A percentile compares a stretch with the other conserved stretches of the same genome.
phyloP scores from a whole-genome alignment of 2,113 vertebrate species.

The Nerophis lumbriciformis region DNA sequence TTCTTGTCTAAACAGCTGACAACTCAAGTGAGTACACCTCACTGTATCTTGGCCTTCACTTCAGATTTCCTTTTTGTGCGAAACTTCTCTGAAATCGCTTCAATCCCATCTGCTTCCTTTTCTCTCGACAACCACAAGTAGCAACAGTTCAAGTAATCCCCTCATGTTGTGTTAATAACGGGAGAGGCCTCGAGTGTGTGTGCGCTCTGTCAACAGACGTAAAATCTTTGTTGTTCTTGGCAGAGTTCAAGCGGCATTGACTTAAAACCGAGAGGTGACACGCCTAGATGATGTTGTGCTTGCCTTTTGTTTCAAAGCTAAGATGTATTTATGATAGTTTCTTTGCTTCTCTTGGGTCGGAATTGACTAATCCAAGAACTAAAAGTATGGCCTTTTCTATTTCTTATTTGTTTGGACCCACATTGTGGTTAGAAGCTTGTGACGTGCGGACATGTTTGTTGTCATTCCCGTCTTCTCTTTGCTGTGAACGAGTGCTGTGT shows the following conservation, averaged over 20 bases:
- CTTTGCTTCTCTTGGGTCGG: slow-evolving; percentile 1
- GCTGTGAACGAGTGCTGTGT: too few relatives aligned
- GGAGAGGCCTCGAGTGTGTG: slow-evolving; percentile 24
- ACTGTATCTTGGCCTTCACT: not conserved
- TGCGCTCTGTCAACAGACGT: slow-evolving; percentile 38
- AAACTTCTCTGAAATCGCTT: not conserved
- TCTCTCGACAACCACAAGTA: slow-evolving; percentile 6
- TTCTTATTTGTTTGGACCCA: slow-evolving; percentile 16
- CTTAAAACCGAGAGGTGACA: slow-evolving; percentile 20
- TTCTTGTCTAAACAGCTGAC: too few relatives aligned
- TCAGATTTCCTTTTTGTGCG: not conserved
- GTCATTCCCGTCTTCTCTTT: not conserved
- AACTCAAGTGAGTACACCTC: too few relatives aligned
- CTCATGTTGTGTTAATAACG: slow-evolving; percentile 26
- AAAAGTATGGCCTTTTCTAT: not conserved
- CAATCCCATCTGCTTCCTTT: slow-evolving; percentile 11
- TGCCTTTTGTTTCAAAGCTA: slow-evolving; percentile 22
- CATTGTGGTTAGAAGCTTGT: slow-evolving; percentile 2
- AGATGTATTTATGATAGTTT: slow-evolving; percentile 1
- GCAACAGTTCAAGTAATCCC: slow-evolving; percentile 16
- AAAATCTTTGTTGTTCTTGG: slow-evolving; percentile 40
- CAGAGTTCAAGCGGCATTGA: slow-evolving; percentile 10
- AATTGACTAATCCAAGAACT: slow-evolving; percentile 1
- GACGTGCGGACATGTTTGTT: not conserved
- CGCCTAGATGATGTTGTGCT: slow-evolving; percentile 22